Conservation (phyloP, 1,140 invertebrate genomes). For the Heliconius congener region DNA sequence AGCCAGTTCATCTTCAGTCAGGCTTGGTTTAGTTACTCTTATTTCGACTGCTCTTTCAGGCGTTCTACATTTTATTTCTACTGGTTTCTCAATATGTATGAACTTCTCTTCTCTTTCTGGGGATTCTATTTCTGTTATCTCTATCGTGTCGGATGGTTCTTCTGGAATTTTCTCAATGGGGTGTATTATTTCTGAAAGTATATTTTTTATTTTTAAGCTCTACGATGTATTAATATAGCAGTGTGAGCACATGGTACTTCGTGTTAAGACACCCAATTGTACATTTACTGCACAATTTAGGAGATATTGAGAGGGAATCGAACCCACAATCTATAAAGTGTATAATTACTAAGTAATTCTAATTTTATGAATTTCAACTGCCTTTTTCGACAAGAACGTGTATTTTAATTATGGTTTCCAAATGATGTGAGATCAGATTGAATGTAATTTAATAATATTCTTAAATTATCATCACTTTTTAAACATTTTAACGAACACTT, state of each 20-base stretch:
- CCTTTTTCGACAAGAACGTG: too few species aligned
- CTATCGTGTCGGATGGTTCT: background rate
- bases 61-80: conserved; percentile 14
- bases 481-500: too few species aligned
- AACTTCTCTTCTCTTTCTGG: background rate
- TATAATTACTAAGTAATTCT: background rate
- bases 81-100: conserved; percentile 7
- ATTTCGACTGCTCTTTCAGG: conserved; percentile 18
- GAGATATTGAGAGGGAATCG: background rate
- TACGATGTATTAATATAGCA: background rate
- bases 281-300: background rate
- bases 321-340: background rate
- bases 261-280: background rate
- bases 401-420: too few species aligned
- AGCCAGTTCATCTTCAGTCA: conserved; percentile 27
- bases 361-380: too few species aligned
- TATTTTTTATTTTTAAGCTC: background rate
- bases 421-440: too few species aligned
- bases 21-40: conserved; percentile 25
- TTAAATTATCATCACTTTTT: too few species aligned
- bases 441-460: too few species aligned
- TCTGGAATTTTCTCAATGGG: conserved; percentile 4
- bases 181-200: conserved; percentile 2
- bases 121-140: conserved; percentile 3
- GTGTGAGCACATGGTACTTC: background rate